phyloP scores from a whole-genome alignment of 2,113 vertebrate species.

The Panurus biarmicus region DNA sequence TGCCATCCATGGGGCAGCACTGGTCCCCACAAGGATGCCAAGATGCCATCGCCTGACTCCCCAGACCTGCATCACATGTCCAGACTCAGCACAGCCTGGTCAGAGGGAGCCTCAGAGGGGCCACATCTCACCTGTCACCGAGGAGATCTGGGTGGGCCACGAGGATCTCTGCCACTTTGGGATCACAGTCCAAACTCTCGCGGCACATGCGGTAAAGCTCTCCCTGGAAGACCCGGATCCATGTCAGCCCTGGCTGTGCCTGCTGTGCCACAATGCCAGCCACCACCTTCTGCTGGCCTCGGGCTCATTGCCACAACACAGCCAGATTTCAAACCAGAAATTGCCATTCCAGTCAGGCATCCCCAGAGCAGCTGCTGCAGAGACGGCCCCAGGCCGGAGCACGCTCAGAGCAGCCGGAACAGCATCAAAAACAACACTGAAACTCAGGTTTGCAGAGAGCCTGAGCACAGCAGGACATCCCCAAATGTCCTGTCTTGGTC shows the following conservation, averaged over 20 bases:
- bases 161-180: conserved; percentile 60
- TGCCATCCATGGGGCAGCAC: not conserved
- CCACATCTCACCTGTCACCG: conserved; percentile 73
- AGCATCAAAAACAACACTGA: not conserved
- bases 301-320: not conserved
- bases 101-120: not conserved
- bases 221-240: conserved; percentile 50
- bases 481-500: not conserved
- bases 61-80: fast-evolving
- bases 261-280: not conserved
- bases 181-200: conserved; percentile 72
- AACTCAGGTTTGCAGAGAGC: not conserved
- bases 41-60: not conserved
- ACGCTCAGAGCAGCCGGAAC: not conserved
- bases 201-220: conserved; percentile 80
- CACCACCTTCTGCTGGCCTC: not conserved
- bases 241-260: not conserved
- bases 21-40: not conserved
- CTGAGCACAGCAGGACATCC: not conserved
- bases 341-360: not conserved
- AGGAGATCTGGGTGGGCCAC: conserved; percentile 74
- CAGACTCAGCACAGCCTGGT: not conserved
- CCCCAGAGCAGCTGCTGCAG: not conserved
- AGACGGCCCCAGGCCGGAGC: not conserved
- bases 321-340: not conserved